Conservation (phyloP, 2,888 invertebrate genomes). For the Leptopterna dolabrata region DNA sequence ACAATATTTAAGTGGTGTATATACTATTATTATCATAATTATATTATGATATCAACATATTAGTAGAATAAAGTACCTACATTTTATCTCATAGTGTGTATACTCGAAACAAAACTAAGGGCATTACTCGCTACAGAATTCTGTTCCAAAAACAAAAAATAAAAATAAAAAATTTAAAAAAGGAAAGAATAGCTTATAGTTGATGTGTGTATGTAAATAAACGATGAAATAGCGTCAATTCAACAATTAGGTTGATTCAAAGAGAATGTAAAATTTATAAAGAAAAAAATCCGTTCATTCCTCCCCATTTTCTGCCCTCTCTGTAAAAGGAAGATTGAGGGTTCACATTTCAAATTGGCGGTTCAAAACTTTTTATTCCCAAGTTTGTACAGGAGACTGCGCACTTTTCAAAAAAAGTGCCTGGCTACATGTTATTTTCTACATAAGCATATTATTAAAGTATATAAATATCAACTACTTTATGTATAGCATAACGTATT, state of each 20-base stretch:
- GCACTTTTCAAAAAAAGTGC: conserved; percentile 52
- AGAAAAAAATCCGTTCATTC: not conserved
- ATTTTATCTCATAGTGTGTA: conserved; percentile 48
- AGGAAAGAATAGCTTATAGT: conserved; percentile 34
- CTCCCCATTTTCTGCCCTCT: not conserved
- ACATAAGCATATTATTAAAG: conserved; percentile 31
- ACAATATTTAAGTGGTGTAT: conserved; percentile 31
- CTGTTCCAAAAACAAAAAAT: not conserved
- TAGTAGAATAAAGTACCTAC: conserved; percentile 47
- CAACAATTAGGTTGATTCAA: conserved; percentile 3
- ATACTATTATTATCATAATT: conserved; percentile 42
- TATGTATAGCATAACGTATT: conserved; percentile 45
- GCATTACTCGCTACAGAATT: conserved; percentile 33
- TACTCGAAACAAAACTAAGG: conserved; percentile 35
- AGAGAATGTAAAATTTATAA: not conserved
- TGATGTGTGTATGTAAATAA: conserved; percentile 48
- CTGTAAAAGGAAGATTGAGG: not conserved
- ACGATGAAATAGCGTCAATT: conserved; percentile 47
- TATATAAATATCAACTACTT: conserved; percentile 34
- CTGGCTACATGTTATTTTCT: conserved; percentile 39
- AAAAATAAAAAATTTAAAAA: not conserved
- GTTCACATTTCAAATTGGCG: not conserved
- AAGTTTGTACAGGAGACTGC: conserved; percentile 50
- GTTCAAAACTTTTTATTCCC: conserved; percentile 26
- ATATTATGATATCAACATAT: conserved; percentile 29